Base-by-base conservation (phyloP, 2,888 invertebrate species). In the Cephus pulcher region DNA sequence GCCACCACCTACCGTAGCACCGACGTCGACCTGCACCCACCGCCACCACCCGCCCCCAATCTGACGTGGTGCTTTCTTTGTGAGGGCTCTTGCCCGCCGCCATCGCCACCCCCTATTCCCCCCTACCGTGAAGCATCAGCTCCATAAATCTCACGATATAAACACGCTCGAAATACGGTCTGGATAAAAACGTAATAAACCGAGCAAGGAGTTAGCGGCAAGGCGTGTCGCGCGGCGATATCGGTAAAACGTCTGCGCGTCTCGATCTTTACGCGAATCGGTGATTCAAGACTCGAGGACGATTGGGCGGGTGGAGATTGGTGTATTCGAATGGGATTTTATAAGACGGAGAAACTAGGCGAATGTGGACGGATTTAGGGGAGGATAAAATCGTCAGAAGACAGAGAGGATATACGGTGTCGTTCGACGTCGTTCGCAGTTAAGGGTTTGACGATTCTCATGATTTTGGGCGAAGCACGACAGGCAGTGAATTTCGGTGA, bases 141-240 rank as follows among this genome's bases (percentile, higher is more conserved):
- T 78, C 78, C 35, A 78, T 78, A 75, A 78, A 78, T 78, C 78
- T 69, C 23, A 4, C 35, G 78, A 30, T 75, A 78, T 69, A 78
- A 78, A 78, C 75, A 69, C 34, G 69, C 69, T 76, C 78, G 78
- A 70, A 78, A 35, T 23, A 77, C 34, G 34, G 35, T 30, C 35
- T 40, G 74, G 74, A 74, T 74, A 34, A 74, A 74, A 71, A 71
- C 71, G 32, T 34, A 71, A 34, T 71, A 71, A 71, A 71, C 71
- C 33, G 71, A 34, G 71, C 56, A 56, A 23, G 23, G 56, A 56
- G 56, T 56, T 56, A 56, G 56, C 56, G 56, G 56, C 56, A 9
- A 56, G 56, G 56, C 56, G 56, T 56, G 56, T 56, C 56, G 56
- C 56, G 23, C 6, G 23, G 23, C 56, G 56, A 56, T 56, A 56